phyloP scores from a whole-genome alignment of 2,797 vertebrate species.

The Pseudotriccus pelzelni region DNA sequence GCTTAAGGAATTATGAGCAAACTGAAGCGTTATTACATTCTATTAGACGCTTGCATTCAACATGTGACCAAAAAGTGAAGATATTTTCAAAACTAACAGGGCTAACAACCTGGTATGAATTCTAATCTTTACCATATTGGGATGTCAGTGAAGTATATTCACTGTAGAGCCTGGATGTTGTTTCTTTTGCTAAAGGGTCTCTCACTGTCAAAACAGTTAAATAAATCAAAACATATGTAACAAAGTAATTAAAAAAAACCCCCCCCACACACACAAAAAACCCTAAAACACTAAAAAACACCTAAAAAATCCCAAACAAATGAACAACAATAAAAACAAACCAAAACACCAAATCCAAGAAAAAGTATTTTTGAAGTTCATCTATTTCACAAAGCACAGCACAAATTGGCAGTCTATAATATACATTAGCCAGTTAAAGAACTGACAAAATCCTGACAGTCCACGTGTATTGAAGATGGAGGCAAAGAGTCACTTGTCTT shows the following conservation, averaged over 20 bases:
- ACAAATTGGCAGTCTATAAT: slow-evolving; percentile 3
- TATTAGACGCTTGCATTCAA: background rate
- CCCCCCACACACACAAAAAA: too few species aligned
- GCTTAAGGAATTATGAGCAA: slow-evolving; percentile 42
- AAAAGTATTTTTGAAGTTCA: slow-evolving; percentile 47
- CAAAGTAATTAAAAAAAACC: background rate
- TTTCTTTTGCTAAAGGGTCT: background rate
- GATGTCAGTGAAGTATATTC: background rate
- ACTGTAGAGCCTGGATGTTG: background rate
- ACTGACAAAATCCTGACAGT: background rate
- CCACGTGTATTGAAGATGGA: background rate
- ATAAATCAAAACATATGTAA: slow-evolving; percentile 52
- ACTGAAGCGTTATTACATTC: background rate
- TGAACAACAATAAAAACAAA: background rate
- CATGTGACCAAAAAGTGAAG: background rate
- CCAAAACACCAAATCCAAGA: slow-evolving; percentile 12
- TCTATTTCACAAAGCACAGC: slow-evolving; percentile 39
- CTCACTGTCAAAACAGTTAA: slow-evolving; percentile 39
- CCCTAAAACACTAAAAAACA: too few species aligned
- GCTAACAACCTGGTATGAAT: background rate
- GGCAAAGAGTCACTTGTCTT: background rate
- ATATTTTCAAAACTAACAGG: background rate
- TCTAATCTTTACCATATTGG: background rate
- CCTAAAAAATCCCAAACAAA: too few species aligned
- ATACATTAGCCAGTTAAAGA: slow-evolving; percentile 19